Evolutionary conservation across 30 jellyfish, hydroid and myxozoan genomes (phyloP).

Genomic region (Turritopsis rubra): DNA sequence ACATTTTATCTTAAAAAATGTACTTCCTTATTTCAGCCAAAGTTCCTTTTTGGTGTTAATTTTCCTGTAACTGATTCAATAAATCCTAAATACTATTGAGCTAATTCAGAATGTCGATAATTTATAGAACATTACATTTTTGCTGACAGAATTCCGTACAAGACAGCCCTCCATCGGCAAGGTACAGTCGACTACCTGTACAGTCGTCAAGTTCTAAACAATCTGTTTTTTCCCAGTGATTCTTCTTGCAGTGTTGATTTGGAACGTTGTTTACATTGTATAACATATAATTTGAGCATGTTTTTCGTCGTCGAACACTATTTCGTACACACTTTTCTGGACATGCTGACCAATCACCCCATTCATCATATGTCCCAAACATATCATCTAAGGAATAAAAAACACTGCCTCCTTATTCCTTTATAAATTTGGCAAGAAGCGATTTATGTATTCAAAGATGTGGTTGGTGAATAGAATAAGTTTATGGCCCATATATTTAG

Average conservation of each 20-base stretch:
- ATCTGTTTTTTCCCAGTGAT: neutral
- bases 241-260: neutral
- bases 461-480: too few relatives aligned
- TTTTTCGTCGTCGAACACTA: neutral
- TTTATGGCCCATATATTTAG: too few relatives aligned
- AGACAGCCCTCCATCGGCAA: constrained; percentile 10
- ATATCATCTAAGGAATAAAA: neutral
- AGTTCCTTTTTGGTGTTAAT: too few relatives aligned
- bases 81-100: too few relatives aligned
- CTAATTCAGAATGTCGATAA: neutral
- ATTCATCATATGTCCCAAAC: neutral
- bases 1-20: too few relatives aligned
- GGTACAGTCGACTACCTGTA: neutral
- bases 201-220: neutral
- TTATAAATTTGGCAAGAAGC: neutral
- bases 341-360: neutral
- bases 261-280: neutral
- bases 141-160: neutral
- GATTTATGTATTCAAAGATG: neutral
- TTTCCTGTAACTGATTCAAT: too few relatives aligned
- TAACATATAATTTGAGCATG: neutral
- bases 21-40: too few relatives aligned
- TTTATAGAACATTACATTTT: neutral
- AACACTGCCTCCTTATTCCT: neutral
- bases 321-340: neutral